Percentiles rank a stretch among this genome's conserved stretches.
Conservation (phyloP, 2,888 invertebrate genomes). For the Idaea straminata region DNA sequence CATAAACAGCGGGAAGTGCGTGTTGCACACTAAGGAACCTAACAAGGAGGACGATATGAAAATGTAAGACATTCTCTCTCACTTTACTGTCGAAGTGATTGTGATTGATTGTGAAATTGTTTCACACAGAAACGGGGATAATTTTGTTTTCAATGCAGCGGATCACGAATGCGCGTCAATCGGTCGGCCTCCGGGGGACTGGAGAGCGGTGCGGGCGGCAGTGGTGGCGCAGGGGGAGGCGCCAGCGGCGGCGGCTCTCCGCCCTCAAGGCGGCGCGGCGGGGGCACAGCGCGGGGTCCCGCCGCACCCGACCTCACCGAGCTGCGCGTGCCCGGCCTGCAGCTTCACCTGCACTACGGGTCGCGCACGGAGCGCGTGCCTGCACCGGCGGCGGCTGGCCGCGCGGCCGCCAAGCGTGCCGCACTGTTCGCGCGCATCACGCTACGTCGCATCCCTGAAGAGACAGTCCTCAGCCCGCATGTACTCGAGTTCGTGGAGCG, state of each 20-base stretch:
- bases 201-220: conserved; percentile 64
- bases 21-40: conserved; percentile 94
- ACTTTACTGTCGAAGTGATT: not conserved
- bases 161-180: conserved; percentile 85
- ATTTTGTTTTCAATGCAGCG: conserved; percentile 39
- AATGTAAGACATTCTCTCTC: conserved; percentile 60
- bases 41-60: conserved; percentile 84
- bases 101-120: not conserved
- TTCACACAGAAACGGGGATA: not conserved
- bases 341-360: conserved; percentile 89
- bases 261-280: conserved; percentile 46
- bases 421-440: conserved; percentile 97
- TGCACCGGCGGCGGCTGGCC: conserved; percentile 54
- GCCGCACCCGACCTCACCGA: conserved; percentile 88
- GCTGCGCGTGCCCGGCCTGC: conserved; percentile 94
- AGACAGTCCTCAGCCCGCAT: conserved; percentile 98
- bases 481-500: conserved; percentile 98
- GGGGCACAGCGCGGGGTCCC: conserved; percentile 55
- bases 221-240: conserved; percentile 35
- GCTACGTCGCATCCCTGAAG: conserved; percentile 97
- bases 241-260: conserved; percentile 45
- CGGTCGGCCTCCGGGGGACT: conserved; percentile 84
- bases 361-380: conserved; percentile 82
- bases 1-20: conserved; percentile 98
- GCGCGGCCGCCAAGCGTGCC: conserved; percentile 89